A percentile compares a stretch with the other conserved stretches of the same genome.
These are phyloP conservation scores for Climacteris rufus DNA, from an alignment of 2,113 vertebrate genomes.

Conservation along the genomic window DNA sequence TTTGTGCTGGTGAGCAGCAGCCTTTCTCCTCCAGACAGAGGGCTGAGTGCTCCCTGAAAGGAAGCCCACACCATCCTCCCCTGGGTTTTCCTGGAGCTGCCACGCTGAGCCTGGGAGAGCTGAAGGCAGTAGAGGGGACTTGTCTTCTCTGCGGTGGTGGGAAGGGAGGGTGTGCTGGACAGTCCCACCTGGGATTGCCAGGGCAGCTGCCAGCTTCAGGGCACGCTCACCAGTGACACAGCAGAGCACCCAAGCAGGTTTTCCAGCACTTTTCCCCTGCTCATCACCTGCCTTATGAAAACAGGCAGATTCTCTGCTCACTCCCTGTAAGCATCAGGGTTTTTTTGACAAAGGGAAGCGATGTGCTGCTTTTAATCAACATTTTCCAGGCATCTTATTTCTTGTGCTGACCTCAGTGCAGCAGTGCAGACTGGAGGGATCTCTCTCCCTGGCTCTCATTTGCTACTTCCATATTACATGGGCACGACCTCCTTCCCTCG, in stretches of 20 bases:
- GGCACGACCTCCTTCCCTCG: not conserved
- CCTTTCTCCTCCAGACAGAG: not conserved
- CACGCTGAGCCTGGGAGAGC: fast-evolving
- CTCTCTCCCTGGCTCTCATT: not conserved
- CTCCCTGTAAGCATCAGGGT: not conserved
- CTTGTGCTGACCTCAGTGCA: not conserved
- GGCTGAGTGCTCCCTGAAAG: not conserved
- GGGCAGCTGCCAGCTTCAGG: not conserved
- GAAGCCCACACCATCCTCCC: not conserved
- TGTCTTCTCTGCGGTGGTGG: no score
- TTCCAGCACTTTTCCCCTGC: not conserved
- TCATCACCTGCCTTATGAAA: not conserved
- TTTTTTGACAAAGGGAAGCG: not conserved
- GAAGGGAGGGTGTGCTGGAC: not conserved
- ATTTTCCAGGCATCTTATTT: not conserved
- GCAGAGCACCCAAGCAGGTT: not conserved
- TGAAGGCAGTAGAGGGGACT: no score
- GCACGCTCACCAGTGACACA: not conserved
- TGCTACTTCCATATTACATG: not conserved
- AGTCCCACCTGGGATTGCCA: not conserved
- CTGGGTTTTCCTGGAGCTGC: not conserved
- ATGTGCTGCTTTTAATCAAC: not conserved
- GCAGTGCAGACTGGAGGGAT: not conserved
- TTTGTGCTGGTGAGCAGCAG: fast-evolving
- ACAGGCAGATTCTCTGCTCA: not conserved